Base-by-base conservation (phyloP, 2,888 invertebrate species). In the Steinernema carpocapsae region DNA sequence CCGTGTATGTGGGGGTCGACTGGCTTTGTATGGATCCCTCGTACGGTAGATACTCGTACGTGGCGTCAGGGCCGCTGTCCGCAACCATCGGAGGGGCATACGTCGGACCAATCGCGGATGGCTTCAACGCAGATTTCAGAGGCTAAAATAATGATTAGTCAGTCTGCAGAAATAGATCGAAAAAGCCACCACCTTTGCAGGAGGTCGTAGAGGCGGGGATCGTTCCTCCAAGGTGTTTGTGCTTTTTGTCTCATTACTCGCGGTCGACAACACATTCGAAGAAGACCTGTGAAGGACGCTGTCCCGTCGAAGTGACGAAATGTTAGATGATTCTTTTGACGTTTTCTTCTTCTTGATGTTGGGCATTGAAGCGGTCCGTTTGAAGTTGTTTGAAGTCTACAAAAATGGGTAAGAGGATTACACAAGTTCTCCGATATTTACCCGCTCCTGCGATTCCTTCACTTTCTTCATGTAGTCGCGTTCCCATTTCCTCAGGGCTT, bases 401-500 rank as follows among this genome's bases (percentile, higher is more conserved):
- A 26, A 59, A 24, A 56, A 10, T 10, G 37, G 10, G 19, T 24
- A 72, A 19, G 43, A 14, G n/a, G n/a, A 29, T 56, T 45, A 26
- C 24, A 12, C 32, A 52, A 70, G 70, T 14, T 26, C 51, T 6
- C 42, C 12, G n/a, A 1, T 17, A 45, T 51, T 26, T 51, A 51
- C 42, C 26, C 3, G 2, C 19, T 24, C 42, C 3, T 37, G 32
- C 32, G n/a, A n/a, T 29, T 72, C 32, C 42, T 45, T 56, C 46
- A 81, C 70, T 12, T 74, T 74, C 70, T 79, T 82, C 80, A 86
- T 77, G 59, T 80, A 80, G 0, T 82, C 81, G 22, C 78, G 76
- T 72, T 86, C 86, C 83, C 82, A 87, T 74, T 85, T 81, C 43
- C 82, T 77, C 43, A 86, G 75, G 12, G 82, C 83, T 14, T 76